A percentile compares a stretch with the other conserved stretches of the same genome.
Evolutionary conservation across 2,888 invertebrate genomes (phyloP).

Genomic region (Villa cingulata): DNA sequence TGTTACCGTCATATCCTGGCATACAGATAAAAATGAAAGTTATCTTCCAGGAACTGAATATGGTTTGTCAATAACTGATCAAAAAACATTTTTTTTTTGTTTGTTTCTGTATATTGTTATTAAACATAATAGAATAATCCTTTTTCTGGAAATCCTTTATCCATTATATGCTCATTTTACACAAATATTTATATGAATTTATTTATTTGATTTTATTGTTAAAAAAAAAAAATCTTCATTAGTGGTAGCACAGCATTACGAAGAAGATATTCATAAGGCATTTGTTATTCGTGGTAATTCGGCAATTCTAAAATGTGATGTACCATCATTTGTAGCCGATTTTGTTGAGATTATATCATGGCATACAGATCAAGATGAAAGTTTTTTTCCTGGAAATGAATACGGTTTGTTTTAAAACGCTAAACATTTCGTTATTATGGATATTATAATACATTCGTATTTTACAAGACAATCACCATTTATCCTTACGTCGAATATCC

Average conservation of each 20-base stretch:
- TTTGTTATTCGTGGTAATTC: slow-evolving; percentile 82
- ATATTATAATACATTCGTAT: no score
- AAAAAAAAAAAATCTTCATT: no score
- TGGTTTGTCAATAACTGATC: slow-evolving; percentile 32
- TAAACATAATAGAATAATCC: no score
- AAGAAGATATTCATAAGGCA: slow-evolving; percentile 83
- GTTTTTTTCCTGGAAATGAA: slow-evolving; percentile 34
- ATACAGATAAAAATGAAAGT: slow-evolving; percentile 49
- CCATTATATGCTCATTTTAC: no score
- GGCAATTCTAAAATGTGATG: slow-evolving; percentile 76
- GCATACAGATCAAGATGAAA: slow-evolving; percentile 56
- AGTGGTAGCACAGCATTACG: slow-evolving; percentile 85
- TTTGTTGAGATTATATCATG: slow-evolving; percentile 78
- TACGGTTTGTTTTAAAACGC: slow-evolving; percentile 29
- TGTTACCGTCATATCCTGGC: slow-evolving; percentile 76
- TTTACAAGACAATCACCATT: no score
- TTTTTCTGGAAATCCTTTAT: no score
- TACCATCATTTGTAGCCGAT: slow-evolving; percentile 86
- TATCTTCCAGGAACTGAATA: slow-evolving; percentile 35
- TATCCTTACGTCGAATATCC: no score
- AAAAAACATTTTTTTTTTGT: background rate
- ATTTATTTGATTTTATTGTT: background rate
- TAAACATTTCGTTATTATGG: no score
- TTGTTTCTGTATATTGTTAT: no score
- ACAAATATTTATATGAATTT: no score